Evolutionary conservation across 1,140 invertebrate genomes (phyloP).

Genomic region (Pseudomyrmex cubaensis): DNA sequence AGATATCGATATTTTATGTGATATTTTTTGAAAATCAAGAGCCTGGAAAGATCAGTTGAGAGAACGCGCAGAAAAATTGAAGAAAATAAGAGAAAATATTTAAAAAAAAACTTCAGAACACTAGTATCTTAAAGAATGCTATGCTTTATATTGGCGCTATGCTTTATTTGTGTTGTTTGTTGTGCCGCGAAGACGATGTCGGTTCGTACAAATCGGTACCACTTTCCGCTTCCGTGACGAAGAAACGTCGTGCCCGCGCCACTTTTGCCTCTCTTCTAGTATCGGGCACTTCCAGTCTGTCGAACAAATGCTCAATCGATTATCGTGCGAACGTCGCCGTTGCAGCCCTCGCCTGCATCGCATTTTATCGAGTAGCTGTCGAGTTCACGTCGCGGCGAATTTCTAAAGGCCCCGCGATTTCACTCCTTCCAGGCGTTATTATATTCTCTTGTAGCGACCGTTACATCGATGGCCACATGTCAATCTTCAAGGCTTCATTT

Average conservation of each 20-base stretch:
- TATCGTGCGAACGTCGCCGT: constrained; percentile 52
- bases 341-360: constrained; percentile 56
- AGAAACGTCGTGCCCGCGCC: constrained; percentile 33
- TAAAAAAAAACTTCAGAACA: background rate
- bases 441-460: constrained; percentile 23
- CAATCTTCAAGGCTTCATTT: constrained; percentile 37
- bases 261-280: constrained; percentile 49
- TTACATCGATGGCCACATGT: constrained; percentile 14
- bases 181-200: constrained; percentile 22
- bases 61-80: background rate
- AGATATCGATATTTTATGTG: background rate
- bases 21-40: background rate
- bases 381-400: constrained; percentile 45
- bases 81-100: background rate
- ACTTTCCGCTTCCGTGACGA: constrained; percentile 47
- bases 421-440: constrained; percentile 51
- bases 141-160: background rate
- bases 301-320: constrained; percentile 63
- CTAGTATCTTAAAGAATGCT: too few species aligned
- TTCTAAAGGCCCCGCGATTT: constrained; percentile 50
- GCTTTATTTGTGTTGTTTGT: background rate
- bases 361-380: constrained; percentile 59
- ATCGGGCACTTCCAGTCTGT: constrained; percentile 62
- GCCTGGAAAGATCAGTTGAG: too few species aligned
- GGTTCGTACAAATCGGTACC: constrained; percentile 43